Conservation (phyloP, 2,797 vertebrate genomes). For the Buceros bicornis region DNA sequence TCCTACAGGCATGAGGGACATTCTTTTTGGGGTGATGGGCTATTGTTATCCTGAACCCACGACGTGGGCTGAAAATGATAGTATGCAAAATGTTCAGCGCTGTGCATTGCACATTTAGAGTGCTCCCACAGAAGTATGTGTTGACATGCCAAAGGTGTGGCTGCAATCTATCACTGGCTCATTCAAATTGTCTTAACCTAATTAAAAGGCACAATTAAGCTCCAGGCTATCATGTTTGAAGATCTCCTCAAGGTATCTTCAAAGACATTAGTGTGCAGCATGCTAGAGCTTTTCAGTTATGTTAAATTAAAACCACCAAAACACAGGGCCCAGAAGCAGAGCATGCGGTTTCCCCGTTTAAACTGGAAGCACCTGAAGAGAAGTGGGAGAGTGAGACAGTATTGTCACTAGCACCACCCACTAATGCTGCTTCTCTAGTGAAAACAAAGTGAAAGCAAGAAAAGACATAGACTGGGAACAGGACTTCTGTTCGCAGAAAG, state of each 20-base stretch:
- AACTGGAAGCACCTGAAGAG: neutral
- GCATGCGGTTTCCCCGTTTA: neutral
- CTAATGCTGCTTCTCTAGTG: neutral
- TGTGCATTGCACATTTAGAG: neutral
- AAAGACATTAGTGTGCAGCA: slow-evolving; percentile 8
- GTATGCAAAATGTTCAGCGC: neutral
- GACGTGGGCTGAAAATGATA: neutral
- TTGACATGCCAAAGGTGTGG: slow-evolving; percentile 53
- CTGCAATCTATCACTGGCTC: slow-evolving; percentile 40
- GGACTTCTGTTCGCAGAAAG: neutral
- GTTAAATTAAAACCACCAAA: neutral
- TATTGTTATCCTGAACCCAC: neutral
- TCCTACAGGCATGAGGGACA: neutral
- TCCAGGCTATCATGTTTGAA: slow-evolving; percentile 46
- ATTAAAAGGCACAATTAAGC: slow-evolving; percentile 54
- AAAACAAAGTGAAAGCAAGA: slow-evolving; percentile 4
- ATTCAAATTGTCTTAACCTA: slow-evolving; percentile 47
- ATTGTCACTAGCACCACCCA: neutral
- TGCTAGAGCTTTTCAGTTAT: neutral
- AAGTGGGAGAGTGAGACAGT: neutral
- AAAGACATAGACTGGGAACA: neutral
- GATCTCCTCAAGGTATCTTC: slow-evolving; percentile 20
- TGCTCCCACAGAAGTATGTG: neutral
- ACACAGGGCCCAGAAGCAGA: neutral
- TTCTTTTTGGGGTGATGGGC: neutral